Evolutionary conservation across 2,888 invertebrate genomes (phyloP), one percentile per base, ranked within the genome.

Genomic region (Drosophila affinis): DNA sequence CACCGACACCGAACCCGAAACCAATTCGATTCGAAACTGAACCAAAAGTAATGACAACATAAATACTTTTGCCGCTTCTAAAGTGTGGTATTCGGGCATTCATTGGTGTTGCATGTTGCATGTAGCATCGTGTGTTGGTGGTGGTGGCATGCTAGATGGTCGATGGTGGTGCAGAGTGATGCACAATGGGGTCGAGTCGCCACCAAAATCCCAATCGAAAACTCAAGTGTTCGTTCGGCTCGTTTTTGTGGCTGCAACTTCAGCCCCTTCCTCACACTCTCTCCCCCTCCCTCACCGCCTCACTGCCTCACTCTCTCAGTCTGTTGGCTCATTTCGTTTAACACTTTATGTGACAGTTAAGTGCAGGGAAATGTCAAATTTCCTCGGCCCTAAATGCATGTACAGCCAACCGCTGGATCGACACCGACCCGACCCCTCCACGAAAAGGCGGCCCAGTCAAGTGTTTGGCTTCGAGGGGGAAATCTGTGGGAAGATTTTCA

Each of bases 331-430:
- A 88, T 85, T 85, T 88, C 87, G 81, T 88, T 88, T 85, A 86
- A 85, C 85, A 88, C 88, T 85, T 85, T 88, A 85, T 85, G 85
- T 85, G 85, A 85, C 88, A 85, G 74, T 87, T 87, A 79, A 85
- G 85, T 88, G 85, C 84, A 76, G 77, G 77, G 78, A 85, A 79
- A 81, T 88, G 85, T 88, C 77, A 83, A 88, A 87, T 87, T 81
- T 85, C 57, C 80, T 87, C 52, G 73, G 75, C 79, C 80, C 78
- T 74, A 78, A 55, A 83, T 77, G 72, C 87, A 75, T 76, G 76
- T 64, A 64, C 54, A 55, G 55, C 74, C 65, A 56, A 57, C 69
- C 54, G 54, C 54, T 44, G 21, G 21, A 54, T 24, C 54, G 34
- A 18, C 53, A 21, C 54, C 47, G 10, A 21, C 21, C 21, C 21